Base-by-base conservation (phyloP, 30 jellyfish, hydroid and myxozoan genomes). In the Catostylus mosaicus region DNA sequence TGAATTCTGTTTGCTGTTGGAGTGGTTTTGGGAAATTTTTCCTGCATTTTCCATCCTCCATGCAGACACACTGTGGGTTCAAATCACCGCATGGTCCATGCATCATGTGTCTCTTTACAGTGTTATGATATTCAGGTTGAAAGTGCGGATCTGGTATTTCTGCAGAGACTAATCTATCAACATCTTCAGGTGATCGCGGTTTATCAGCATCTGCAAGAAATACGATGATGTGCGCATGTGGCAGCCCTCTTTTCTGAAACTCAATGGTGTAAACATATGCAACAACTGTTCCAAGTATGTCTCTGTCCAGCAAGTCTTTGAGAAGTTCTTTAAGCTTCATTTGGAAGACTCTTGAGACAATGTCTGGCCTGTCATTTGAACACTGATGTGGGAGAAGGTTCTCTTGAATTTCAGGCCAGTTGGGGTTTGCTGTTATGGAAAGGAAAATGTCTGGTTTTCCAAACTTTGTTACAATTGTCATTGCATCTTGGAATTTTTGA, bases 341-440 rank as follows among this genome's bases (percentile, higher is more conserved):
- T 3, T 62, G 24, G 85, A 85, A 85, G 10, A 85, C 95, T 2
- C 95, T 24, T 30, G 77, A 1, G 77, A 85, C 64, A 2, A 85
- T 57, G 77, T 85, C 95, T 61, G 54, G 54, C 54, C 54, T 43
- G 54, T 43, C 54, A 43, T 16, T 43, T 43, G 14, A 9, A 43
- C 14, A 90, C 37, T 80, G 96, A 78, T 60, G 43, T 19, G 94
- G 96, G 20, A 61, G 60, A 12, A 78, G 45, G 56, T 77, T 47
- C n/a, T 71, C 89, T n/a, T 18, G 37, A 30, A 82, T 73, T 38
- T 88, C 96, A 23, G n/a, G 92, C 95, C 96, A 77, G 8, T 56
- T 73, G 1, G 95, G 94, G 76, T 89, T 89, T 30, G 80, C 81
- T 69, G 88, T n/a, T n/a, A n/a, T n/a, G n/a, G n/a, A n/a, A n/a